phyloP scores from a whole-genome alignment of 2,888 invertebrate genomes.

The Eudemis profundana region DNA sequence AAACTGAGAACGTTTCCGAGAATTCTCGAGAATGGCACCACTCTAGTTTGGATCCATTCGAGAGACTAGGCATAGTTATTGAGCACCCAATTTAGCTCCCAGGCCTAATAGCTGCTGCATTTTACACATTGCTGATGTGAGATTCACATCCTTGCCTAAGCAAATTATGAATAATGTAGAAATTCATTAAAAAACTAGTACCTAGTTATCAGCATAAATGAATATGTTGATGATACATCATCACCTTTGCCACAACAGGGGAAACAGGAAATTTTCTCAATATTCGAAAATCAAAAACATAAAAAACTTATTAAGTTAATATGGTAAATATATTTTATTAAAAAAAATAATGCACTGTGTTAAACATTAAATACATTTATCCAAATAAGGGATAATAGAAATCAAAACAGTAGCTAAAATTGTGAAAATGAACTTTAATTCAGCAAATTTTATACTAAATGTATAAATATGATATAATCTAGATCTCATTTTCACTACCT shows the following conservation, averaged over 20 bases:
- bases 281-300: too few species aligned
- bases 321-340: slow-evolving; percentile 41
- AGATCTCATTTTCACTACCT: slow-evolving; percentile 84
- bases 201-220: not conserved
- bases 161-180: not conserved
- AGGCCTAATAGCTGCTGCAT: not conserved
- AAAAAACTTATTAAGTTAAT: slow-evolving; percentile 37
- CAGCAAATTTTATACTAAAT: slow-evolving; percentile 86
- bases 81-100: not conserved
- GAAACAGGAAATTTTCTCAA: too few species aligned
- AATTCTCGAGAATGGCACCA: too few species aligned
- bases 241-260: too few species aligned
- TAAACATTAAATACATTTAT: slow-evolving; percentile 43
- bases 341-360: slow-evolving; percentile 41
- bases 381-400: slow-evolving; percentile 47
- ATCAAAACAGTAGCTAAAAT: slow-evolving; percentile 76
- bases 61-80: too few species aligned
- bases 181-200: not conserved
- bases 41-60: too few species aligned
- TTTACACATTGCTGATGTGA: not conserved
- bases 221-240: too few species aligned
- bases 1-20: too few species aligned
- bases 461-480: slow-evolving; percentile 86
- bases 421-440: slow-evolving; percentile 86
- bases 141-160: not conserved